Base-by-base conservation (phyloP, 2,797 vertebrate species). In the Halcyon leucocephala region DNA sequence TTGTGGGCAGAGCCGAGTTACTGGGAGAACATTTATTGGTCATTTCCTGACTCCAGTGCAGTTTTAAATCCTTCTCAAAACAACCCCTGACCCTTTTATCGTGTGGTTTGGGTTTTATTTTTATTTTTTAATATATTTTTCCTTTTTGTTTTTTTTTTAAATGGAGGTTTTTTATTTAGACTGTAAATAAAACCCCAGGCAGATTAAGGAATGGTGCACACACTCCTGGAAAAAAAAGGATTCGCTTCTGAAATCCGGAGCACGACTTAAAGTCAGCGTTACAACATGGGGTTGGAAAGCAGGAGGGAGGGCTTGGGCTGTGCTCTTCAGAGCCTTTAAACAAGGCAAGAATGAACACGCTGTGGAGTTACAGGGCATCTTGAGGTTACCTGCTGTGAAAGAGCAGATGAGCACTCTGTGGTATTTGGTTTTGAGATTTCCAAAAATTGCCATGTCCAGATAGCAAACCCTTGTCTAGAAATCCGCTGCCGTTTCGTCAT, bases 331-430 rank as follows among this genome's bases (percentile, higher is more conserved):
- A 92, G 86, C 69, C 71, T 96, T 91, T 67, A 82, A 90, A 86
- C 7, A 44, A 66, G 80, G 74, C 91, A 90, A 77, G 91, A 96
- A 74, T 71, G 81, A 94, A 46, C 83, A 82, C 0, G 21, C 78
- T 0, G 1, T 42, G 51, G 80, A 82, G 51, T 90, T 95, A 14
- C 9, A 71, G 64, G 86, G 74, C 7, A 44, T 89, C 88, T 93
- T 93, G 90, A 90, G 86, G 67, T 94, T 95, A 91, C 95, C 79
- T 95, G 76, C 90, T 17, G 64, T 89, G 93, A 89, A 84, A 82
- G 81, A 95, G 71, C 76, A 94, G 88, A 90, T 95, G 78, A 97
- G 48, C 87, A 67, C 69, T 72, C 87, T 93, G 91, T 94, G 94
- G 73, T 94, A 88, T 94, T 90, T 92, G 88, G 60, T 96, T 90